Conservation (phyloP, 2,888 invertebrate species). For the Aelia acuminata region DNA sequence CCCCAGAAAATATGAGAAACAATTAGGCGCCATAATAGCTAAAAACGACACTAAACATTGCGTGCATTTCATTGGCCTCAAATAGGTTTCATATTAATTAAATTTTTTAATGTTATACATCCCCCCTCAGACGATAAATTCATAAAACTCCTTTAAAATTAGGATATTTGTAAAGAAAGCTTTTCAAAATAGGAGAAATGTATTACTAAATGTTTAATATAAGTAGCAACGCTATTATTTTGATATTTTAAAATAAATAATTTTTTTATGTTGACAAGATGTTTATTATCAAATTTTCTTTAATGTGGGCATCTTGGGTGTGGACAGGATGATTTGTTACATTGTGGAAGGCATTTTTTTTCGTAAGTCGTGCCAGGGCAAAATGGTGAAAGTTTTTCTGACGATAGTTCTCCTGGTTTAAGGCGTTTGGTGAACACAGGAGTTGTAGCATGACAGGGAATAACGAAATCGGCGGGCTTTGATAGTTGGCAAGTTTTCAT, state of each 20-base stretch:
- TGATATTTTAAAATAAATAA: background rate
- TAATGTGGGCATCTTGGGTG: slow-evolving; percentile 4
- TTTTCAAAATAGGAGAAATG: background rate
- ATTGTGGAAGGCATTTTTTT: background rate
- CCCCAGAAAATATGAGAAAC: too few relatives aligned
- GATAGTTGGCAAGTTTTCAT: background rate
- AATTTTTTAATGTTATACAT: too few relatives aligned
- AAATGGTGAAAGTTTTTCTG: slow-evolving; percentile 25
- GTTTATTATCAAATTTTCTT: background rate
- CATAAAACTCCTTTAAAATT: too few relatives aligned
- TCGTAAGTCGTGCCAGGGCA: background rate
- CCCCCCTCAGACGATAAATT: too few relatives aligned
- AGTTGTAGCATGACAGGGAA: background rate
- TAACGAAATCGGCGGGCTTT: background rate
- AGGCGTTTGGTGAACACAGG: background rate
- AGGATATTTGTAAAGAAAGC: too few relatives aligned
- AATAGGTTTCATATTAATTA: too few relatives aligned
- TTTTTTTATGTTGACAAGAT: background rate
- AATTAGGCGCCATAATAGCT: too few relatives aligned
- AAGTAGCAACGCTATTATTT: background rate
- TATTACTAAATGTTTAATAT: background rate
- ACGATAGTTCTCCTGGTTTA: background rate
- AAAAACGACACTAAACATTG: too few relatives aligned
- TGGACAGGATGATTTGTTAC: background rate
- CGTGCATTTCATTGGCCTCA: too few relatives aligned